phyloP scores from a whole-genome alignment of 2,888 invertebrate species.

The Drosophila planitibia region DNA sequence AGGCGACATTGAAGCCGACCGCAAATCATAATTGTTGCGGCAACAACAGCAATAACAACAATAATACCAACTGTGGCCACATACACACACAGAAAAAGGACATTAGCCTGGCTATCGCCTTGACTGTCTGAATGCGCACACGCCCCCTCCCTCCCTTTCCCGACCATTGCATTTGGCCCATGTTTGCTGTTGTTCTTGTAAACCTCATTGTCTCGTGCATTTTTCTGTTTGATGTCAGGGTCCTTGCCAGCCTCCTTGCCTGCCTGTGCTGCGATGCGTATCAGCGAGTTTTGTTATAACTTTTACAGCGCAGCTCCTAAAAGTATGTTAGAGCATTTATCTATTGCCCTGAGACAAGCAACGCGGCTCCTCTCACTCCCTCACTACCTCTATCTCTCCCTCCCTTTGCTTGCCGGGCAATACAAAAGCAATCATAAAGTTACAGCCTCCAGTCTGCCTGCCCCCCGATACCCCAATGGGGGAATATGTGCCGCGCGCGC shows the following conservation, averaged over 20 bases:
- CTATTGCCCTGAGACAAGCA: conserved; percentile 55
- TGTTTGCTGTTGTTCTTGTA: conserved; percentile 38
- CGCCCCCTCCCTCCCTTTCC: background rate
- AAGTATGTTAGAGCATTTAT: conserved; percentile 61
- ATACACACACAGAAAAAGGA: conserved; percentile 45
- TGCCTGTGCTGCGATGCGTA: conserved; percentile 46
- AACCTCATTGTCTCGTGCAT: conserved; percentile 57
- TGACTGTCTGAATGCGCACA: conserved; percentile 34
- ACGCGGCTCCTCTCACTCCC: conserved; percentile 2
- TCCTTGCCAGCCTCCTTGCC: conserved; percentile 2
- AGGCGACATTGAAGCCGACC: conserved; percentile 44
- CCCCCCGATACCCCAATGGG: background rate
- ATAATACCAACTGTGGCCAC: conserved; percentile 52
- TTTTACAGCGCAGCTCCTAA: conserved; percentile 53
- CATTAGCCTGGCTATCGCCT: conserved; percentile 57
- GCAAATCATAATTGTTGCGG: conserved; percentile 67
- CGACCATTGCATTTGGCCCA: background rate
- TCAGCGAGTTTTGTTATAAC: conserved; percentile 62
- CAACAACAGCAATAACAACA: conserved; percentile 38
- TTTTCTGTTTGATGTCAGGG: conserved; percentile 31
- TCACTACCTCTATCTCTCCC: background rate
- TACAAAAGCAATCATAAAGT: conserved; percentile 73
- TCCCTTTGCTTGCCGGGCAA: conserved; percentile 19
- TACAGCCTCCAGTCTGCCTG: conserved; percentile 39
- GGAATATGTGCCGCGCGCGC: conserved; percentile 13